Conservation (phyloP, 2,888 invertebrate species). For the Drosophila tanythrix region DNA sequence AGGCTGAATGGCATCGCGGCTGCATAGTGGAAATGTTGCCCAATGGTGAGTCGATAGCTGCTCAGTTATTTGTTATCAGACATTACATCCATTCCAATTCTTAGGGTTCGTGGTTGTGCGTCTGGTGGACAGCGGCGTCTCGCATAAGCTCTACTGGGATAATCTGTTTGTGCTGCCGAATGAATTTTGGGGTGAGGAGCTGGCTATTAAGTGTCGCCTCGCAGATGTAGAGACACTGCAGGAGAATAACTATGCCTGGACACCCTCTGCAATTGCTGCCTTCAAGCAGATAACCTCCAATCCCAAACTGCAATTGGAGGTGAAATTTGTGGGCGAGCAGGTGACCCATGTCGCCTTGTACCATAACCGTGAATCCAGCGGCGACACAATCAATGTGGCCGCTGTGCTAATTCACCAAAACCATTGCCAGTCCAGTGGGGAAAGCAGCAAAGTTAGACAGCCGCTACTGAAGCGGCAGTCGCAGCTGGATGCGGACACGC, state of each 20-base stretch:
- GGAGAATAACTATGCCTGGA: conserved; percentile 83
- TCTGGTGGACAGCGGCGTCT: conserved; percentile 87
- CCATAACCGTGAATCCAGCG: conserved; percentile 75
- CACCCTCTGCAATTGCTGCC: conserved; percentile 76
- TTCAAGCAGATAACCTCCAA: conserved; percentile 82
- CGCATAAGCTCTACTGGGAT: conserved; percentile 86
- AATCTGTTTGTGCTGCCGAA: conserved; percentile 86
- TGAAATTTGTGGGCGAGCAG: conserved; percentile 66
- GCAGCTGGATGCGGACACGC: conserved; percentile 19
- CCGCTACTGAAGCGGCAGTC: background rate
- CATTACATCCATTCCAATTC: background rate
- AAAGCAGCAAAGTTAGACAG: conserved; percentile 18
- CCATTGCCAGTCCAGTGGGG: conserved; percentile 86
- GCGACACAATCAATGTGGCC: conserved; percentile 86
- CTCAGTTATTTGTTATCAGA: background rate
- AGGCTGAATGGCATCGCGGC: conserved; percentile 79
- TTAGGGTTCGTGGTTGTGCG: conserved; percentile 73
- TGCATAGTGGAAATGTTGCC: conserved; percentile 70
- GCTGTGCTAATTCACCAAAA: conserved; percentile 85
- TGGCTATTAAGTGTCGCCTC: conserved; percentile 79
- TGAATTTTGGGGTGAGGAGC: conserved; percentile 62
- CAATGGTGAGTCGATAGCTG: conserved; percentile 54
- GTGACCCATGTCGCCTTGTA: conserved; percentile 83
- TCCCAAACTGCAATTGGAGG: conserved; percentile 83
- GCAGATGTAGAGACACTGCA: conserved; percentile 85